Evolutionary conservation across 2,888 invertebrate species (phyloP), one percentile per base, ranked within the genome.

Genomic region (Trissonchulus sp.): DNA sequence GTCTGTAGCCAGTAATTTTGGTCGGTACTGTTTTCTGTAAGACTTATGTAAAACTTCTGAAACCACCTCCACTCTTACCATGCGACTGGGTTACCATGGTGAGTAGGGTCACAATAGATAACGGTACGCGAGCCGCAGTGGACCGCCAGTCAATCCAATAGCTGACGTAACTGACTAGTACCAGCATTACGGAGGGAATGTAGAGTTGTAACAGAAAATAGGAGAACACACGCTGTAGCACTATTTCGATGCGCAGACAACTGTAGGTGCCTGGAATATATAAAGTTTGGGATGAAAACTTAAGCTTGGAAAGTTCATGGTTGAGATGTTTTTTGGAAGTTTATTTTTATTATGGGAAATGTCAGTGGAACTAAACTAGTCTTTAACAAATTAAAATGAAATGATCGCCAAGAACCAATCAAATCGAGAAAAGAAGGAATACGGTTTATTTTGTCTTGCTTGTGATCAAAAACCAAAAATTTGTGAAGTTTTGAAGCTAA

Each of bases 141-240:
- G 81, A 80, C 76, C 83, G 81, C 84, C 84, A 83, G 76, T 83
- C 83, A 72, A 83, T 83, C 81, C 81, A 82, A 72, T 80, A 81
- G n/a, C 69, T 68, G 23, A 77, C 76, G 35, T 71, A 77, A n/a
- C 62, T 38, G n/a, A 77, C 77, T 1, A 65, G 60, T 2, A 77
- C 77, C 77, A 76, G 71, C 77, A 76, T 75, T 28, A 78, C 78
- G 33, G 79, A 79, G 15, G 82, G 82, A 37, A 82, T 80, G 75
- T 82, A 82, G n/a, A 82, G 75, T 77, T 83, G 83, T 62, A 83
- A 81, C 15, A 83, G 79, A 78, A 84, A 83, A 77, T 80, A 83
- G 3, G 83, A 83, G 77, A 83, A 83, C n/a, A 84, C 83, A 0
- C 83, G 81, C 28, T 79, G 77, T 34, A 83, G 77, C 15, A 79